These are phyloP conservation scores for Cantharis rustica DNA, from an alignment of 2,888 invertebrate genomes.

Conservation along the genomic window DNA sequence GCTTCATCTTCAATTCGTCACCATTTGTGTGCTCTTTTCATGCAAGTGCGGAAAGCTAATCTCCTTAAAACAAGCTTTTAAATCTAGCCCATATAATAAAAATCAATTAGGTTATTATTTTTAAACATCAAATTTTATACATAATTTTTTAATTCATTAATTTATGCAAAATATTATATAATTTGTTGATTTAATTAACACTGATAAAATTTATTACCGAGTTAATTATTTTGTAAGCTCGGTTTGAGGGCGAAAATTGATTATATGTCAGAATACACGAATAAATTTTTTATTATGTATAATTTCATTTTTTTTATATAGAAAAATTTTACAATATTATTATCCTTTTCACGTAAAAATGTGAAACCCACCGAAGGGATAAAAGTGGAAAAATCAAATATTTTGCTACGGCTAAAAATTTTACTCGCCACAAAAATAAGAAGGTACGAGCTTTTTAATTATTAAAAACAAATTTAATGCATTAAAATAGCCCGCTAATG, in stretches of 20 bases:
- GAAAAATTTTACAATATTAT: background rate
- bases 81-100: constrained; percentile 8
- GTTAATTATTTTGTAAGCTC: background rate
- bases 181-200: background rate
- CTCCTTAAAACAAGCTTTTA: constrained; percentile 16
- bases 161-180: background rate
- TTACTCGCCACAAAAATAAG: too few relatives aligned
- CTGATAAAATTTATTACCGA: background rate
- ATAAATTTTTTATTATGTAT: background rate
- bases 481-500: too few relatives aligned
- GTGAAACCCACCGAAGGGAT: background rate
- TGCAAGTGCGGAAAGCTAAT: constrained; percentile 9
- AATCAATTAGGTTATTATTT: background rate
- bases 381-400: background rate
- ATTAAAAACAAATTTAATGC: too few relatives aligned
- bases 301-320: background rate
- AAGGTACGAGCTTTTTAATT: too few relatives aligned
- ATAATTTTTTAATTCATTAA: background rate
- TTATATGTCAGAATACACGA: background rate
- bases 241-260: background rate
- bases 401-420: background rate
- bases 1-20: constrained; percentile 28
- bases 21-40: constrained; percentile 22
- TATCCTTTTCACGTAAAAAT: background rate
- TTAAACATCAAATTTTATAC: background rate